Base-by-base conservation (phyloP, 2,113 vertebrate species). In the Leucosticte australis region DNA sequence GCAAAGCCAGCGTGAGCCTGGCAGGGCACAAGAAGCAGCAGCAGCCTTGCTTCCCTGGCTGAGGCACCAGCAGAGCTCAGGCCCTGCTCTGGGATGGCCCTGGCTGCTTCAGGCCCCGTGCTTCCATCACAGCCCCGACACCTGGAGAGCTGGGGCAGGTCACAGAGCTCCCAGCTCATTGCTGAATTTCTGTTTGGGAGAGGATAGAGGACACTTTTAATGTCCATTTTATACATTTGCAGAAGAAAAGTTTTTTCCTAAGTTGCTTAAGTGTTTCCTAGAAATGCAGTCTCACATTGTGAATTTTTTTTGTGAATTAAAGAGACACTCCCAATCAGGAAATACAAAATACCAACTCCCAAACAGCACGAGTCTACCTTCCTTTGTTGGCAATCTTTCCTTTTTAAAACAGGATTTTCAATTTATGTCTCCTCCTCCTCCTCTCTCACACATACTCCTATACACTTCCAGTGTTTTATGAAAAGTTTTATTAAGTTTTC, bases 121-220 rank as follows among this genome's bases (percentile, higher is more conserved):
- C 68, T 57, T 27, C 81, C 5, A 5, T 4, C 50, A 19, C 59
- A 41, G n/a, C 50, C 42, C 35, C 1, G 0, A 2, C 1, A 26
- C 9, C n/a, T 13, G 17, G 4, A 24, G 42, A 42, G 27, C 5
- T 10, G 30, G 44, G 56, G 46, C 50, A n/a, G 46, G 33, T 8
- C 47, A 69, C 37, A 31, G 11, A 35, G 13, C 55, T 76, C 46
- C 14, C 14, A 44, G n/a, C 41, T 24, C n/a, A n/a, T 21, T 2
- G 20, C 0, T 39, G 24, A 10, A 19, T 19, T 23, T 52, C 44
- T 35, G 22, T 75, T 11, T 39, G 65, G 39, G 60, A 91, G 21
- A 15, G 4, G 23, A 57, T 3, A 17, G 7, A 52, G 42, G 11
- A 23, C n/a, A 70, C 13, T 62, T 62, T 28, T n/a, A 17, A 65